Percentiles rank a stretch among this genome's conserved stretches.
Evolutionary conservation across 2,888 invertebrate species (phyloP).

Genomic region (Seira sanloemensis): DNA sequence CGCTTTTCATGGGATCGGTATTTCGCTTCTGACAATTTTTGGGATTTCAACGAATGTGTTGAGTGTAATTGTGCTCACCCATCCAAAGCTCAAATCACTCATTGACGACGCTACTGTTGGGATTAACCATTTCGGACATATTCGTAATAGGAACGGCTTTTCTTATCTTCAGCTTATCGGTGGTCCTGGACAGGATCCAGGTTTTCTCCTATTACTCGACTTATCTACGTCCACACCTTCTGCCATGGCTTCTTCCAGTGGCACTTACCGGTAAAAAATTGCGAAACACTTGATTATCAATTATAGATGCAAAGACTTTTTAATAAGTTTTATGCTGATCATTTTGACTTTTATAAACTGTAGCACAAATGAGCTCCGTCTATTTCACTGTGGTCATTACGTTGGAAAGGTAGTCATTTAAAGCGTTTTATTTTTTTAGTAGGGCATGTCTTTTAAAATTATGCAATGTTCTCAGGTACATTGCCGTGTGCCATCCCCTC

Average conservation of each 20-base stretch:
- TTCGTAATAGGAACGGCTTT: slow-evolving; percentile 46
- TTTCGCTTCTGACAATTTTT: slow-evolving; percentile 14
- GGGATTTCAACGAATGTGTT: slow-evolving; percentile 29
- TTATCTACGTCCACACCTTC: neutral
- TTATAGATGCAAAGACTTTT: too few relatives aligned
- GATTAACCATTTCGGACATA: slow-evolving; percentile 52
- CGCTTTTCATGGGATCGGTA: slow-evolving; percentile 32
- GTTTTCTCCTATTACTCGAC: slow-evolving; percentile 11
- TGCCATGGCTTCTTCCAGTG: slow-evolving; percentile 35
- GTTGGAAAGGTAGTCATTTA: slow-evolving; percentile 51
- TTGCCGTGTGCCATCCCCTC: slow-evolving; percentile 55
- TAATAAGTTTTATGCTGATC: too few relatives aligned
- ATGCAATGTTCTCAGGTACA: slow-evolving; percentile 28
- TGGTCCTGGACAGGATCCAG: neutral
- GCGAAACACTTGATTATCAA: too few relatives aligned
- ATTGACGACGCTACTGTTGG: slow-evolving; percentile 35
- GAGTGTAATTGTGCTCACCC: slow-evolving; percentile 48
- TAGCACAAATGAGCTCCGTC: slow-evolving; percentile 67
- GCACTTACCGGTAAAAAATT: slow-evolving; percentile 40
- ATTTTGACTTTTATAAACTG: neutral
- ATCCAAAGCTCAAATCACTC: slow-evolving; percentile 34
- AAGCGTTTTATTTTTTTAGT: neutral
- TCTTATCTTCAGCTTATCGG: slow-evolving; percentile 16
- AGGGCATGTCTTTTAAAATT: too few relatives aligned
- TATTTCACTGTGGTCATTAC: slow-evolving; percentile 71